phyloP scores from a whole-genome alignment of 2,888 invertebrate genomes.

The Philereme vetulata region DNA sequence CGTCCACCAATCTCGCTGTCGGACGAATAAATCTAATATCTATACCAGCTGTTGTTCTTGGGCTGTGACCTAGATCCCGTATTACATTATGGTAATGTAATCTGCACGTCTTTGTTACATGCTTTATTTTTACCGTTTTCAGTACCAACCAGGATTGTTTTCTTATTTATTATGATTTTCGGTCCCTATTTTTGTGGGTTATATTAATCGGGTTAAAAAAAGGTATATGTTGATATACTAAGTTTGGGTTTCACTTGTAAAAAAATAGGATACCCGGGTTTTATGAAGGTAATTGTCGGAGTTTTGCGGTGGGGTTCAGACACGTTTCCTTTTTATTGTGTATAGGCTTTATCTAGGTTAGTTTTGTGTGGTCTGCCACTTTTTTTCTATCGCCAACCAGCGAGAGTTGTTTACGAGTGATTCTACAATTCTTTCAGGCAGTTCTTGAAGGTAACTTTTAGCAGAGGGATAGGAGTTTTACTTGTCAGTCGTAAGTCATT shows the following conservation, averaged over 20 bases:
- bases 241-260: conserved; percentile 12
- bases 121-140: conserved; percentile 35
- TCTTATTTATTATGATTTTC: conserved; percentile 33
- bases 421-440: no score
- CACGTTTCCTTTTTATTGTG: conserved; percentile 12
- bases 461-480: no score
- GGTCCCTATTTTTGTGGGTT: conserved; percentile 23
- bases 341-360: background rate
- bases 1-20: no score
- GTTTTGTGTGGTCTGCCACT: no score
- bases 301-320: conserved; percentile 1
- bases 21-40: background rate
- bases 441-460: no score
- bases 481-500: no score
- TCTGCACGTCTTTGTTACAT: conserved; percentile 34
- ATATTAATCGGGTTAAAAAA: conserved; percentile 12
- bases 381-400: no score
- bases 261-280: conserved; percentile 17
- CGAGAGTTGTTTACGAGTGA: no score
- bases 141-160: conserved; percentile 23
- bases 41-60: conserved; percentile 2
- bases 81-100: conserved; percentile 40
- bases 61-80: conserved; percentile 23
- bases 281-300: conserved; percentile 14
- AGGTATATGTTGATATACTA: conserved; percentile 10